These are phyloP conservation scores for Lagocephalus sceleratus DNA, from an alignment of 2,797 vertebrate genomes.

Conservation along the genomic window DNA sequence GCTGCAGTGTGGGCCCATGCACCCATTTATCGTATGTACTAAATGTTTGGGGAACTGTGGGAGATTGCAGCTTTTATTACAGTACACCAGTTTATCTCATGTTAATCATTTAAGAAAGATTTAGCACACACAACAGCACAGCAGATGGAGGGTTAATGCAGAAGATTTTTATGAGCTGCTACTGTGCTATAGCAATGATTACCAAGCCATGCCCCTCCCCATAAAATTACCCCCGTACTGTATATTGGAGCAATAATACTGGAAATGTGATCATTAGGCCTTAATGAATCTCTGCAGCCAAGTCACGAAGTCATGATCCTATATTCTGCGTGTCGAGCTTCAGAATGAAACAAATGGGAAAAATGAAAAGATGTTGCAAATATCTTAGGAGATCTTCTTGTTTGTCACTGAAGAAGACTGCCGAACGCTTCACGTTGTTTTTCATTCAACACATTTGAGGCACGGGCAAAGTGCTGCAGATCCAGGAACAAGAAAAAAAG, in stretches of 20 bases:
- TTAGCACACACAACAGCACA: slow-evolving; percentile 5
- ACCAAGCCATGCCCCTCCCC: background rate
- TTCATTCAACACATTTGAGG: background rate
- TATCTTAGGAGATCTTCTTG: no score
- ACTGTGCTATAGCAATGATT: slow-evolving; percentile 15
- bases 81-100: slow-evolving; percentile 14
- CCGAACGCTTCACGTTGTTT: background rate
- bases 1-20: slow-evolving; percentile 38
- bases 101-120: slow-evolving; percentile 16
- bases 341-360: background rate
- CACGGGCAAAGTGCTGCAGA: no score
- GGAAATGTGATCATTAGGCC: background rate
- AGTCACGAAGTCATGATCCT: slow-evolving; percentile 5
- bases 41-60: no score
- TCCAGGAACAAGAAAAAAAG: background rate
- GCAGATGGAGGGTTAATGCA: slow-evolving; percentile 34
- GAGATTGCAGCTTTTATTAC: slow-evolving; percentile 21
- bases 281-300: slow-evolving; percentile 3
- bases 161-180: slow-evolving; percentile 4
- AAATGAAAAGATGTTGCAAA: background rate
- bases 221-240: slow-evolving; percentile 6
- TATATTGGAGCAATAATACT: slow-evolving; percentile 5
- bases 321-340: no score
- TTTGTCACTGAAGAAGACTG: no score
- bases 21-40: no score